These are phyloP conservation scores for Holacanthus passer DNA, from an alignment of 2,113 vertebrate genomes.

Conservation along the genomic window DNA sequence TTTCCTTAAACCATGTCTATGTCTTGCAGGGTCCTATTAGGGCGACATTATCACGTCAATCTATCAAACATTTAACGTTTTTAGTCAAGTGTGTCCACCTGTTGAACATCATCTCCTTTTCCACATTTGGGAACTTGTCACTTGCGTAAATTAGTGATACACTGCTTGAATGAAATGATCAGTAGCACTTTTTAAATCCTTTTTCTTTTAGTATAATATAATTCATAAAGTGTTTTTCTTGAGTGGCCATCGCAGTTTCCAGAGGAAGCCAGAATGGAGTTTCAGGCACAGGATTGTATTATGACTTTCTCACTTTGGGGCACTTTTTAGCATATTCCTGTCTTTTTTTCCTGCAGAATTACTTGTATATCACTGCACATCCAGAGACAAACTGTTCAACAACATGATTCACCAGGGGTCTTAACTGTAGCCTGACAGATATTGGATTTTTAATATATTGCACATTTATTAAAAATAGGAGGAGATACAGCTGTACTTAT, in stretches of 20 bases:
- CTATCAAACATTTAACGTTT: background rate
- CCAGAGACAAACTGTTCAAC: background rate
- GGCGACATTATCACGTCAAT: background rate
- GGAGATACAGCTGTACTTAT: constrained; percentile 21
- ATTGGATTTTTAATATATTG: background rate
- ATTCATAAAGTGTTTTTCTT: background rate
- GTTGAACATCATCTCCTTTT: background rate
- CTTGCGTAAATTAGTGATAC: background rate
- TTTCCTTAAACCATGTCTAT: background rate
- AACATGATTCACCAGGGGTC: constrained; percentile 10
- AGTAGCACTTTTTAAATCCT: background rate
- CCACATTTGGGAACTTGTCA: background rate
- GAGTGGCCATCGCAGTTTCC: background rate
- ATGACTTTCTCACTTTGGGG: background rate
- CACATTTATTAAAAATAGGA: background rate
- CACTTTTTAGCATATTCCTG: background rate
- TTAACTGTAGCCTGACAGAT: background rate
- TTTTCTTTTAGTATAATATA: background rate
- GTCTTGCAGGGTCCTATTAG: background rate
- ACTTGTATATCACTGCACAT: background rate
- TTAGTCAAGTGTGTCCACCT: background rate
- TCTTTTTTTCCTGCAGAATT: background rate
- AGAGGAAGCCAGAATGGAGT: background rate
- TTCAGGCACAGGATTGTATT: background rate
- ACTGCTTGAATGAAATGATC: background rate